Percentiles rank a stretch among this genome's conserved stretches.
These are phyloP conservation scores for Oncorhynchus clarkii DNA, from an alignment of 2,113 vertebrate genomes.

Conservation along the genomic window DNA sequence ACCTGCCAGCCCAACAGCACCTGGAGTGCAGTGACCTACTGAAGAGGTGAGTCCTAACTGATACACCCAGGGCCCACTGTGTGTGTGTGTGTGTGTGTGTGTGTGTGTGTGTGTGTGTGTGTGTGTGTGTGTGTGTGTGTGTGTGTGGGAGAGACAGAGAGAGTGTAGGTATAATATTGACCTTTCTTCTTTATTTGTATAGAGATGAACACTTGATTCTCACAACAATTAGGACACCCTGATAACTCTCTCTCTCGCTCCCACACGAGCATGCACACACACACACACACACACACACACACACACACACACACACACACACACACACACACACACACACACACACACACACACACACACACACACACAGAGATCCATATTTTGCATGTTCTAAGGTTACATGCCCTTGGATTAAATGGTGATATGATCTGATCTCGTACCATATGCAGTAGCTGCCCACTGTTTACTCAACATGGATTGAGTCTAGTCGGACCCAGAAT, in stretches of 20 bases:
- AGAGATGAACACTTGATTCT: too few species aligned
- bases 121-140: background rate
- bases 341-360: too few species aligned
- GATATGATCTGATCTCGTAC: background rate
- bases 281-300: background rate
- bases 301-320: background rate
- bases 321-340: background rate
- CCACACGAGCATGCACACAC: fast-evolving
- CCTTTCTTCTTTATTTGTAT: slow-evolving; percentile 7
- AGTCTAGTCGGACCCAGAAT: slow-evolving; percentile 71
- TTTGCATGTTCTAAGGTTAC: too few species aligned
- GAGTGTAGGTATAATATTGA: background rate
- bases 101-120: background rate
- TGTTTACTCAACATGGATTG: slow-evolving; percentile 64
- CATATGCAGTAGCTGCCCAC: slow-evolving; percentile 36
- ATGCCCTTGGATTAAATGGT: too few species aligned
- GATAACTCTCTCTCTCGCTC: background rate
- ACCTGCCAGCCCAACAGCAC: slow-evolving; percentile 70
- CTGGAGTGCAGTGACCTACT: slow-evolving; percentile 68
- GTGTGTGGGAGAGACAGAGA: slow-evolving; percentile 45
- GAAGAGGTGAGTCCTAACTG: slow-evolving; percentile 66
- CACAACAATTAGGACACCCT: background rate
- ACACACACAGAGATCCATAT: background rate
- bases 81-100: background rate
- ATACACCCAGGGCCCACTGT: background rate